Conservation (phyloP, 1,140 invertebrate species). For the Metaphire vulgaris region DNA sequence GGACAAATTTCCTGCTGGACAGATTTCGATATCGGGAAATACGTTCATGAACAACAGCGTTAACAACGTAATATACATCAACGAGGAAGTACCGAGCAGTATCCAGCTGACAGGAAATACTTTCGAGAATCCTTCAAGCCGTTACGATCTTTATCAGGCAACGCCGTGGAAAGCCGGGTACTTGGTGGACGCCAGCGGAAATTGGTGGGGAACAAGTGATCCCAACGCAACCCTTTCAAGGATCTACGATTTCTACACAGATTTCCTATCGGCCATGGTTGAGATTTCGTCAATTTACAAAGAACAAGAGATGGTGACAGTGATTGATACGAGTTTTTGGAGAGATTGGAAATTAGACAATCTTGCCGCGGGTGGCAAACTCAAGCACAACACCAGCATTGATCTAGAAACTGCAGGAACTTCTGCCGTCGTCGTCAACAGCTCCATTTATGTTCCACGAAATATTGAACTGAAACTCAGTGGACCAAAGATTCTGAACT, state of each 20-base stretch:
- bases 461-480: neutral
- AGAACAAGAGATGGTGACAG: neutral
- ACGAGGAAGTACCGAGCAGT: no score
- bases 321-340: no score
- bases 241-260: slow-evolving; percentile 11
- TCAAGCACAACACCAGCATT: neutral
- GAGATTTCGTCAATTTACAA: neutral
- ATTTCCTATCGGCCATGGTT: neutral
- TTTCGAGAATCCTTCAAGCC: slow-evolving; percentile 2
- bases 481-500: neutral
- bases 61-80: neutral
- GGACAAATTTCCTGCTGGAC: neutral
- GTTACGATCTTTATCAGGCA: neutral
- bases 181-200: neutral
- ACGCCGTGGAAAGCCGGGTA: neutral
- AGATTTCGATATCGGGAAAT: neutral
- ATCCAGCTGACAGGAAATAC: no score
- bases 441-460: neutral
- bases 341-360: neutral
- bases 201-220: slow-evolving; percentile 9
- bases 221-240: neutral
- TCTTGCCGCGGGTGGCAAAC: neutral
- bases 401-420: neutral
- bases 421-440: neutral
- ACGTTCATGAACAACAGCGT: neutral